Evolutionary conservation across 2,113 vertebrate species (phyloP).

Genomic region (Dipodomys ordii): DNA sequence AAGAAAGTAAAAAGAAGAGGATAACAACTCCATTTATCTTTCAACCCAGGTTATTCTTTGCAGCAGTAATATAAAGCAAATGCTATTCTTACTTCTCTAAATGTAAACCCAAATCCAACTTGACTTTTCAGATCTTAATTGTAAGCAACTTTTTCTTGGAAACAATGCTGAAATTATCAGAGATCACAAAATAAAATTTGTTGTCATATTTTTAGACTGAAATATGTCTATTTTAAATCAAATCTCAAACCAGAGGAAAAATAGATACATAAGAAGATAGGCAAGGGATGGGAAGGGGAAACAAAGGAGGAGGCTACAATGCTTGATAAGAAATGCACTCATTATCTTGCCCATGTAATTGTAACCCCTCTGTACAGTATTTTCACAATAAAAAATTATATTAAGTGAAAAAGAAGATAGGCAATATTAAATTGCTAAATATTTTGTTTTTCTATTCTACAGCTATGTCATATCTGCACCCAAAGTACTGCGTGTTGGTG

Average conservation of each 20-base stretch:
- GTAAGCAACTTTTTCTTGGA: constrained; percentile 24
- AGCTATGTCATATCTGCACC: constrained; percentile 95
- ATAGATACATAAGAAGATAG: constrained; percentile 2
- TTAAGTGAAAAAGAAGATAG: background rate
- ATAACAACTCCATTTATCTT: background rate
- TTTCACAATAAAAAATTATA: no score
- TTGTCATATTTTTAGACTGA: constrained; percentile 27
- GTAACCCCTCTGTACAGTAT: no score
- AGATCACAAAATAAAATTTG: constrained; percentile 2
- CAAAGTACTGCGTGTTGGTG: constrained; percentile 87
- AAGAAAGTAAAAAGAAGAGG: no score
- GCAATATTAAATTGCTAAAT: background rate
- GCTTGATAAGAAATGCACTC: no score
- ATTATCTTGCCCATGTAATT: no score
- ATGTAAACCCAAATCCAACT: background rate
- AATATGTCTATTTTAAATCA: background rate
- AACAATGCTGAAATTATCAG: constrained; percentile 21
- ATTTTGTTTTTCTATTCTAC: constrained; percentile 55
- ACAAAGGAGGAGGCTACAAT: no score
- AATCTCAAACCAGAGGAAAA: constrained; percentile 44
- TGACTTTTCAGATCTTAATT: background rate
- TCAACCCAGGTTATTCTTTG: background rate
- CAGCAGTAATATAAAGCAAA: background rate
- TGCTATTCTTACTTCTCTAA: background rate
- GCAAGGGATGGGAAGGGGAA: no score